Conservation (phyloP, 2,113 vertebrate species). For the Cyprinus carpio region DNA sequence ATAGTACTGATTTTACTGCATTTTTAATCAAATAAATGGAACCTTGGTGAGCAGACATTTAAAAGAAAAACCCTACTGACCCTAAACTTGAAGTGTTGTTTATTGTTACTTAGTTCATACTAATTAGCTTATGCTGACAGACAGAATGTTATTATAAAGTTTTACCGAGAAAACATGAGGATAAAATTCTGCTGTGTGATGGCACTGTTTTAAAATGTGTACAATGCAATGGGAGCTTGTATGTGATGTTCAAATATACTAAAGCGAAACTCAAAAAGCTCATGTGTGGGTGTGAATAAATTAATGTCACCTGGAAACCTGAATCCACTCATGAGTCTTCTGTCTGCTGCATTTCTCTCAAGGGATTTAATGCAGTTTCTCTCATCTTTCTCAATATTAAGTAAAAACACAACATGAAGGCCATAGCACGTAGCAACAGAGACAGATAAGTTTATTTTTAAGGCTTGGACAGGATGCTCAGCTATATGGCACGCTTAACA, state of each 20-base stretch:
- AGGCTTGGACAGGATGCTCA: not conserved
- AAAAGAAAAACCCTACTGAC: too few species aligned
- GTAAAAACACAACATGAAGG: not conserved
- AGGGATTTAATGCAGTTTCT: not conserved
- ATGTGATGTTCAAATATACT: not conserved
- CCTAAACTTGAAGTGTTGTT: not conserved
- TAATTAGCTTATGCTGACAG: not conserved
- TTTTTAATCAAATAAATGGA: not conserved
- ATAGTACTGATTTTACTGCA: not conserved
- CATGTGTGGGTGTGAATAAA: not conserved
- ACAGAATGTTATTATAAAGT: not conserved
- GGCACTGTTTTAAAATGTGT: not conserved
- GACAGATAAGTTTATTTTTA: not conserved
- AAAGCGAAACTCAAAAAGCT: not conserved
- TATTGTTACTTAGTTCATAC: not conserved
- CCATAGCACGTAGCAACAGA: not conserved
- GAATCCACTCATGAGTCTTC: not conserved
- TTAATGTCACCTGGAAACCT: constrained; percentile 11
- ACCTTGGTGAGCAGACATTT: not conserved
- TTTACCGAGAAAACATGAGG: not conserved
- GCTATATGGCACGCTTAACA: not conserved
- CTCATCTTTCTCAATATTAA: not conserved
- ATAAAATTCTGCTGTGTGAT: not conserved
- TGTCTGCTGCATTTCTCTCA: not conserved
- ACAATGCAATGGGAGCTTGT: not conserved